Evolutionary conservation across 2,888 invertebrate genomes (phyloP).

Genomic region (Acleris literana): DNA sequence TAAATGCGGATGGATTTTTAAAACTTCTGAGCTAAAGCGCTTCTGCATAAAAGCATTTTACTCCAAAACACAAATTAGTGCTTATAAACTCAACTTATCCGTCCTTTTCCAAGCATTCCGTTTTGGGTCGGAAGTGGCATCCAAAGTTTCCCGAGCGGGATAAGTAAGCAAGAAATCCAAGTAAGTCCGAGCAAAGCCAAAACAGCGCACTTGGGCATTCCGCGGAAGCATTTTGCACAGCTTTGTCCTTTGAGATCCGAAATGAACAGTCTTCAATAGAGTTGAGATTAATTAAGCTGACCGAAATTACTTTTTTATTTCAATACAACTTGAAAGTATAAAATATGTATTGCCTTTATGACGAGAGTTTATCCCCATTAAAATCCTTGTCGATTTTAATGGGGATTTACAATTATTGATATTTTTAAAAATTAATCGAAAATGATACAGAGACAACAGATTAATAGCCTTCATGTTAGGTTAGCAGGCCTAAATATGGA

Average conservation of each 20-base stretch:
- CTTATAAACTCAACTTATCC: slow-evolving; percentile 30
- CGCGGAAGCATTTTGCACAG: slow-evolving; percentile 16
- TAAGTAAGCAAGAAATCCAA: slow-evolving; percentile 36
- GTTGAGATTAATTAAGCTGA: slow-evolving; percentile 3
- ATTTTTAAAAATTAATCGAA: too few species aligned
- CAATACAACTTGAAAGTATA: too few species aligned
- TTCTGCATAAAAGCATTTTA: slow-evolving; percentile 41
- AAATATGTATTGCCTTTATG: too few species aligned
- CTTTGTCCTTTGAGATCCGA: slow-evolving; percentile 20
- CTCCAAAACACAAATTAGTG: slow-evolving; percentile 29
- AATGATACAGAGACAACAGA: too few species aligned
- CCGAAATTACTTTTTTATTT: neutral
- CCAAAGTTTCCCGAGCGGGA: slow-evolving; percentile 28
- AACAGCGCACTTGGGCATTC: slow-evolving; percentile 25
- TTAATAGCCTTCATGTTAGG: too few species aligned
- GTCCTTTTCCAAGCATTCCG: slow-evolving; percentile 22
- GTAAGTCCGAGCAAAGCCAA: slow-evolving; percentile 30
- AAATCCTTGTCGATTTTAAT: too few species aligned
- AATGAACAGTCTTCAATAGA: slow-evolving; percentile 17
- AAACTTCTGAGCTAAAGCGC: slow-evolving; percentile 39
- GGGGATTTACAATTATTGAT: too few species aligned
- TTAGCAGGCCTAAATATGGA: too few species aligned
- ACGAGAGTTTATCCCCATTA: too few species aligned
- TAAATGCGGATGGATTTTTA: slow-evolving; percentile 58
- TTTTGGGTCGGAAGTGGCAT: slow-evolving; percentile 26